Base-by-base conservation (phyloP, 1,140 invertebrate genomes). In the Paramacrobiotus metropolitanus region DNA sequence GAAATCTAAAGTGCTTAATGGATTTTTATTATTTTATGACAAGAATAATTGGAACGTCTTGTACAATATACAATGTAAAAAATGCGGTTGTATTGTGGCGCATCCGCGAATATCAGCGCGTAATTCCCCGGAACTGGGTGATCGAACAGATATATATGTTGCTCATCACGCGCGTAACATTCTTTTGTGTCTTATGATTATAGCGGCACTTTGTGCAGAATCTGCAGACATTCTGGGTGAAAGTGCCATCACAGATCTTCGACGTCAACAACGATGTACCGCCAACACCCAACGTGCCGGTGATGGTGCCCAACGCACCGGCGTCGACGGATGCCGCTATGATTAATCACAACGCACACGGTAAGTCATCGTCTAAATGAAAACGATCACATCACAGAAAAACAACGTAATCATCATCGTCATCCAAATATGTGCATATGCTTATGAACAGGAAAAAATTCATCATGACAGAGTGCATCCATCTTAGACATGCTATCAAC, bases 221-320 rank as follows among this genome's bases (percentile, higher is more conserved):
- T 24, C 15, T 55, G 48, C 48, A 55, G 48, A 55, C 48, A 9
- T 55, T 55, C 48, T 55, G 48, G 48, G 48, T 55, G 48, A 55
- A 55, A 24, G 48, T 55, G 24, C 48, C 48, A 9, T 55, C 48
- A 24, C 48, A 55, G 48, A 55, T 55, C 24, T 55, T 55, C 48
- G 28, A 15, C 0, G 15, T 55, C 15, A 55, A 15, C 4, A 24
- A 20, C 15, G 15, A 15, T 9, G 48, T 9, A 28, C 15, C 48
- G 15, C 48, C 15, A 4, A 24, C 48, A 4, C 15, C 48, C 34
- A 40, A 40, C n/a, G 34, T n/a, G n/a, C n/a, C n/a, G n/a, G n/a
- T n/a, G n/a, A n/a, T n/a, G n/a, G n/a, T n/a, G n/a, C n/a, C 34
- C 34, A 40, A 40, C 34, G 9, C n/a, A n/a, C 34, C 9, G n/a